Base-by-base conservation (phyloP, 2,113 vertebrate species). In the Eptesicus fuscus region DNA sequence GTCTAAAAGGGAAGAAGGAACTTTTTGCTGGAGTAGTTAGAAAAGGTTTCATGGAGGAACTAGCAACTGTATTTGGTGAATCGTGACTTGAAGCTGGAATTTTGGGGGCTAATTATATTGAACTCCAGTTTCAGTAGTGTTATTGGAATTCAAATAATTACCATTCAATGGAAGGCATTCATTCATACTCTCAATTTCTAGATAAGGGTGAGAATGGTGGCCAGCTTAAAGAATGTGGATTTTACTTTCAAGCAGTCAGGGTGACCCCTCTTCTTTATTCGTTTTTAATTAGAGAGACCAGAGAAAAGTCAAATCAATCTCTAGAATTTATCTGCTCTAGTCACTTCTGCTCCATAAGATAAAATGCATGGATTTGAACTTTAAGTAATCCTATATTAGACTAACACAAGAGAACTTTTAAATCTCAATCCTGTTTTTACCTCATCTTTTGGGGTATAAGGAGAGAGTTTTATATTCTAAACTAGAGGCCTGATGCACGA, bases 281-380 rank as follows among this genome's bases (percentile, higher is more conserved):
- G 35, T 90, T 85, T 96, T 67, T 40, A 77, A 40, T 83, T 87
- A 69, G 82, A 42, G 20, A 79, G 87, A 40, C 76, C 12, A 25
- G 18, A 88, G 25, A 76, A 69, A 25, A 89, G 67, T 32, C n/a
- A 77, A 65, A 37, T 77, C 32, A 71, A 1, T 77, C 83, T 80
- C 53, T 74, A 67, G 79, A 93, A 84, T 65, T 91, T 56, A 95
- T 84, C 67, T 82, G 22, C 67, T n/a, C n/a, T 56, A 70, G 87
- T 16, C 32, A 74, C 37, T 85, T 88, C 9, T 76, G 84, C 42
- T 76, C 18, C 12, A 4, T 44, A 28, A 61, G 56, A 59, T 59
- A 10, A 86, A 89, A 40, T 7, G 5, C 35, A 9, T 42, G 37
- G 42, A 59, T 93, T 74, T 73, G 59, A 49, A 71, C n/a, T n/a